Evolutionary conservation across 2,888 invertebrate genomes (phyloP), one percentile per base, ranked within the genome.

Genomic region (Cepaea hortensis): DNA sequence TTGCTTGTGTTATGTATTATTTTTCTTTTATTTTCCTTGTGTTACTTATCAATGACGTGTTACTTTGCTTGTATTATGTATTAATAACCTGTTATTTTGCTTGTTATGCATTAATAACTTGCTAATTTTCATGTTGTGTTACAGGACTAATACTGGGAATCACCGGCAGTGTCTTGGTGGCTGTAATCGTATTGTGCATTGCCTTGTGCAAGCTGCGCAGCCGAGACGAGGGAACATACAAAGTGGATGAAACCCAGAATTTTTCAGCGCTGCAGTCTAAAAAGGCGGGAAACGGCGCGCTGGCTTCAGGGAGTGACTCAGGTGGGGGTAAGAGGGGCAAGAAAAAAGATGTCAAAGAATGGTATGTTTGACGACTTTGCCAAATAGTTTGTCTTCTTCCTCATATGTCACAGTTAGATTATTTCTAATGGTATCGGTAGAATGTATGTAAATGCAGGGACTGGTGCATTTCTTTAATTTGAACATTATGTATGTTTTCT

Each of bases 161-260:
- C 90, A 97, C 98, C 88, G 98, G 98, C 4, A 98, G 97, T 79
- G 97, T 97, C 89, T 96, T 98, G 89, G 97, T 98, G 85, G 93
- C 95, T 55, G 96, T 99, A 88, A 96, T 98, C 88, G 97, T 98
- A 91, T 96, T 98, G 91, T 97, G 98, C 95, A 97, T 98, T 86
- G 93, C 93, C 23, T 88, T 94, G 81, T 94, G 93, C 90, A 94
- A 94, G 89, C 94, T 93, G 87, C 91, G 92, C 61, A 92, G 93
- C 93, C 96, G 97, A 89, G 96, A 97, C 84, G 98, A 98, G 94
- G 96, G 97, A n/a, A 97, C 97, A 85, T 98, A 98, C 94, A 98
- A 98, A 95, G 97, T 98, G 88, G 98, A 98, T 93, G 97, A 98
- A 91, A 97, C 96, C 93, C 96, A 97, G 93, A 96, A 96, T 92